Evolutionary conservation across 2,113 vertebrate species (phyloP).

Genomic region (Platanista minor): DNA sequence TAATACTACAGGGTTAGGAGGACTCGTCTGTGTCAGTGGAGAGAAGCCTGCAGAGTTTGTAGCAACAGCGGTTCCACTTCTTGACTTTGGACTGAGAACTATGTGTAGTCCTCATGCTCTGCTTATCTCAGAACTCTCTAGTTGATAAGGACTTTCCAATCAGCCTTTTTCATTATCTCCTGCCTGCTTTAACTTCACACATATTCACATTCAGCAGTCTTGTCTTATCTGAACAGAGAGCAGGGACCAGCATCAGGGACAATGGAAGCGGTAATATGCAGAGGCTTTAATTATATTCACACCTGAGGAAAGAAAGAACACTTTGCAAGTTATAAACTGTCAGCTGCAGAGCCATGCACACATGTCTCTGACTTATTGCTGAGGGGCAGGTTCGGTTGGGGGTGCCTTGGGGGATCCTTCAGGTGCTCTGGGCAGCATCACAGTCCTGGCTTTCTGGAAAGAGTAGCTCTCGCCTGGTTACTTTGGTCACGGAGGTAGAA

Average conservation of each 20-base stretch:
- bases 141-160: conserved; percentile 84
- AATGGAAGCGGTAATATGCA: conserved; percentile 78
- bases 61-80: not conserved
- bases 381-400: conserved; percentile 1
- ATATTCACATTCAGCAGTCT: conserved; percentile 77
- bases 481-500: not conserved
- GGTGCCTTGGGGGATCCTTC: not conserved
- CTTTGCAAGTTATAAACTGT: conserved; percentile 60
- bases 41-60: not conserved
- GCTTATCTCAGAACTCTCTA: conserved; percentile 68
- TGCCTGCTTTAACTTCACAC: conserved; percentile 76
- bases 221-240: conserved; percentile 81
- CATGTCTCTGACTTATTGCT: conserved; percentile 43
- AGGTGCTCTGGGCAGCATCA: not conserved
- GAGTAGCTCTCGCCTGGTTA: not conserved
- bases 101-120: not conserved
- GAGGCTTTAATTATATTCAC: conserved; percentile 79
- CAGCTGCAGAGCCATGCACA: not conserved
- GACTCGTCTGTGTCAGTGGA: accelerated
- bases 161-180: conserved; percentile 80
- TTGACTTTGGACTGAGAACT: conserved; percentile 21
- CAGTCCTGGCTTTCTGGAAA: not conserved
- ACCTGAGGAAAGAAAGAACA: conserved; percentile 65
- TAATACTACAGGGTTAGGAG: not conserved
- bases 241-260: conserved; percentile 67